A percentile compares a stretch with the other conserved stretches of the same genome.
Conservation (phyloP, 2,888 invertebrate species). For the Synergus umbraculus region DNA sequence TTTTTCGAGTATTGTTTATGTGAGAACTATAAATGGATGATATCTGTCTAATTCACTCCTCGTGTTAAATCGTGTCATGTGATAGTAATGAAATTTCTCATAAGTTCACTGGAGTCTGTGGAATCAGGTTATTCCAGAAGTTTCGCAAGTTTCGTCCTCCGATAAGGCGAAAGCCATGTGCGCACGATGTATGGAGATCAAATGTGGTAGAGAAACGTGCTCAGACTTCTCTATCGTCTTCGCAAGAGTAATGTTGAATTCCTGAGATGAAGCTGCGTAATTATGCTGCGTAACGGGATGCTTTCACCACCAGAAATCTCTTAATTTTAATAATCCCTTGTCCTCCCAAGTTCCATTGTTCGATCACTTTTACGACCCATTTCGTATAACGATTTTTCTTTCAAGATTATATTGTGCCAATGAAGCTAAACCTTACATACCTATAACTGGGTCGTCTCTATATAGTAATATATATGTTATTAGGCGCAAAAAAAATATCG, state of each 20-base stretch:
- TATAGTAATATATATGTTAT: no score
- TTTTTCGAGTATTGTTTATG: background rate
- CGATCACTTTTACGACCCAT: no score
- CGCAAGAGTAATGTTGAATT: constrained; percentile 25
- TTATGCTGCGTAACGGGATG: background rate
- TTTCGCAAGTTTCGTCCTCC: constrained; percentile 19
- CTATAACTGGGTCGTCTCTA: no score
- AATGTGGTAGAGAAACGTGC: constrained; percentile 33
- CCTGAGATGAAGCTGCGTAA: background rate
- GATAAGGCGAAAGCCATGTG: constrained; percentile 14
- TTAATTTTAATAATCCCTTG: background rate
- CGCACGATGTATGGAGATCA: constrained; percentile 3
- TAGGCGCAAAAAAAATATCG: no score
- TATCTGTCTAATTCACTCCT: constrained; percentile 20
- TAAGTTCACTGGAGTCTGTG: constrained; percentile 22
- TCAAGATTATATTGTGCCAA: no score
- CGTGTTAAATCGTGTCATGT: constrained; percentile 17
- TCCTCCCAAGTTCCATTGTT: background rate
- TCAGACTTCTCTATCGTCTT: constrained; percentile 9
- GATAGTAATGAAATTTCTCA: constrained; percentile 33
- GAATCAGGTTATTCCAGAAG: constrained; percentile 23
- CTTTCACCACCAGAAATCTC: background rate
- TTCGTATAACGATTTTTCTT: no score
- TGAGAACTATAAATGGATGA: background rate
- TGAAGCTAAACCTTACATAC: no score